Percentiles rank a stretch among this genome's conserved stretches.
Evolutionary conservation across 2,797 vertebrate species (phyloP).

Genomic region (Pitangus sulphuratus): DNA sequence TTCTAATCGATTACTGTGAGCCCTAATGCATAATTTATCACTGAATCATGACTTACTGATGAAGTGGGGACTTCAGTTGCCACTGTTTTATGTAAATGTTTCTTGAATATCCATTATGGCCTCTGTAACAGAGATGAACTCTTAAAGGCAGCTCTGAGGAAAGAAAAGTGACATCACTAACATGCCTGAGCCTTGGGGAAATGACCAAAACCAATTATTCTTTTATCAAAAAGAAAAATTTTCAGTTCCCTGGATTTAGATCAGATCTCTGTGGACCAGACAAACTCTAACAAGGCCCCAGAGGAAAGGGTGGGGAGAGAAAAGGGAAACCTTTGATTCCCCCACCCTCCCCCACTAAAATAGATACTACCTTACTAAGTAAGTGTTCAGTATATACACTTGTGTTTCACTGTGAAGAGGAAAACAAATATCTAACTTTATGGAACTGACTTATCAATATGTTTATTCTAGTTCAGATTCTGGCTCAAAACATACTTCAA

Average conservation of each 20-base stretch:
- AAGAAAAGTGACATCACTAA: background rate
- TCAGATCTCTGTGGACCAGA: background rate
- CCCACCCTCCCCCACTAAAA: background rate
- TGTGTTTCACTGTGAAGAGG: background rate
- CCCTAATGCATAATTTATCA: background rate
- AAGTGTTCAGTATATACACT: background rate
- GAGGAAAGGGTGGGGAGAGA: slow-evolving; percentile 24
- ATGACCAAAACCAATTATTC: background rate
- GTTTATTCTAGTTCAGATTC: background rate
- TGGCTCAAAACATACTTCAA: background rate
- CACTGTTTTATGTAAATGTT: background rate
- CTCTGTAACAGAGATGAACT: background rate
- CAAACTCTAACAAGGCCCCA: background rate
- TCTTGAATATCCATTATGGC: background rate
- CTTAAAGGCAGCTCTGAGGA: background rate
- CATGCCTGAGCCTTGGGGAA: background rate
- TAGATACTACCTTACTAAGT: background rate
- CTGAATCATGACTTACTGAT: background rate
- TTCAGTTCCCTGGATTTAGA: background rate
- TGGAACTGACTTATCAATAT: background rate
- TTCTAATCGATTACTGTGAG: background rate
- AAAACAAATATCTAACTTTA: slow-evolving; percentile 13
- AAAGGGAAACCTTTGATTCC: background rate
- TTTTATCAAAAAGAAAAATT: background rate
- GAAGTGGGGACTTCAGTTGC: background rate